These are phyloP conservation scores for Agapornis roseicollis DNA, from an alignment of 2,113 vertebrate genomes.

Conservation along the genomic window DNA sequence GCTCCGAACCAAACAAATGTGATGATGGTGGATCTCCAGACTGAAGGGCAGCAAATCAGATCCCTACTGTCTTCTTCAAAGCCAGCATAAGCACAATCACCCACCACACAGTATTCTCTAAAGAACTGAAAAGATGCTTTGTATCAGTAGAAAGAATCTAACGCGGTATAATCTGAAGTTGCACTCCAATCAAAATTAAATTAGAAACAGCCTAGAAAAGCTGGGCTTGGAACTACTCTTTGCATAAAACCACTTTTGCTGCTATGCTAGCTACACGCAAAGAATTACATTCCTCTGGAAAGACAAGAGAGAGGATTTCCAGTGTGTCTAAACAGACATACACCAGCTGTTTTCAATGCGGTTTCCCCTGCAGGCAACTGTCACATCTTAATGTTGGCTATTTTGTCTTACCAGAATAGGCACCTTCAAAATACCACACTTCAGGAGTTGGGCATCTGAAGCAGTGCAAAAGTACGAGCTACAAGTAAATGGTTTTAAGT, in stretches of 20 bases:
- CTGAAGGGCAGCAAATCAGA: neutral
- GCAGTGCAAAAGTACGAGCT: neutral
- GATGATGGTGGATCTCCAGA: neutral
- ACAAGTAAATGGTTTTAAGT: rapidly evolving
- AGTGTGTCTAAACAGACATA: neutral
- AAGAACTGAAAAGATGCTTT: neutral
- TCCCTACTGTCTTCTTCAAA: neutral
- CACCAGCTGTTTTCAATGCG: rapidly evolving
- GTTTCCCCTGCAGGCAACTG: rapidly evolving
- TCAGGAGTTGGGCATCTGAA: neutral
- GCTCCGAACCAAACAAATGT: neutral
- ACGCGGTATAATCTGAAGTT: neutral
- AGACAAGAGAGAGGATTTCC: neutral
- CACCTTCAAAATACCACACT: neutral
- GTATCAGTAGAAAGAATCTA: neutral
- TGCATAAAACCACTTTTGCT: neutral
- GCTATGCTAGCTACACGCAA: neutral
- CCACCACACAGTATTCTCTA: neutral
- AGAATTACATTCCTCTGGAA: neutral
- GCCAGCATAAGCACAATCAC: neutral
- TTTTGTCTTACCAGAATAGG: neutral
- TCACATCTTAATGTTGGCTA: neutral
- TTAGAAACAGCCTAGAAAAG: neutral
- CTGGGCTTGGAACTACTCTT: neutral
- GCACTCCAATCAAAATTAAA: neutral